Evolutionary conservation across 2,113 vertebrate genomes (phyloP).

Genomic region (Steatornis caripensis): DNA sequence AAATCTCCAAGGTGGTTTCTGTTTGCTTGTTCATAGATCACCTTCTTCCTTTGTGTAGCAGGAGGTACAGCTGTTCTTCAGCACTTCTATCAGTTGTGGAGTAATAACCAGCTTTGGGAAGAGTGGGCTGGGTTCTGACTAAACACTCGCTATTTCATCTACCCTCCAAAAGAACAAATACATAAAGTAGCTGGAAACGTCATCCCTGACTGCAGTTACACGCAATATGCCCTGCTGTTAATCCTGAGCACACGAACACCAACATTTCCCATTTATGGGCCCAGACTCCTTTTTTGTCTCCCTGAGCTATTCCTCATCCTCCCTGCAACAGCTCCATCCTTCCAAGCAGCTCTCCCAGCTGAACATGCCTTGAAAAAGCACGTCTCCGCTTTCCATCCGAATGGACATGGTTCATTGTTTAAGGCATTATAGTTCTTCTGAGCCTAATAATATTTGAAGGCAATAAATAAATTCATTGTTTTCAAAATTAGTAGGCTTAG

Average conservation of each 20-base stretch:
- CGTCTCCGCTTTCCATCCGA: background rate
- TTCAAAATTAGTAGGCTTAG: background rate
- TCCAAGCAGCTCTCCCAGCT: background rate
- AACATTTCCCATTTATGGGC: background rate
- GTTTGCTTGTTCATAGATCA: background rate
- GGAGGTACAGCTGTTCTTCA: background rate
- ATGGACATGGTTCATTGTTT: background rate
- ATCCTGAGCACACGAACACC: background rate
- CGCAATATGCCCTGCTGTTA: background rate
- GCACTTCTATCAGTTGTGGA: background rate
- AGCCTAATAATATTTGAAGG: background rate
- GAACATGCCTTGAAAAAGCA: background rate
- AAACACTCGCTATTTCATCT: background rate
- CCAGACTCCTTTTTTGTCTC: background rate
- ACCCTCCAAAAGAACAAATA: conserved; percentile 8
- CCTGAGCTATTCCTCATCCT: background rate
- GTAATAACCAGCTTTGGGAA: background rate
- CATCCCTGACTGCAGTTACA: background rate
- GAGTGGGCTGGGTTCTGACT: background rate
- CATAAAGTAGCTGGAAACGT: background rate
- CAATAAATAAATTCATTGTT: background rate
- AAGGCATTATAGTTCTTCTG: background rate
- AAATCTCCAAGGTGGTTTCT: background rate
- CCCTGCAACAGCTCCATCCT: background rate
- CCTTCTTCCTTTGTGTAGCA: background rate